Base-by-base conservation (phyloP, 2,888 invertebrate genomes). In the Brassicogethes aeneus region DNA sequence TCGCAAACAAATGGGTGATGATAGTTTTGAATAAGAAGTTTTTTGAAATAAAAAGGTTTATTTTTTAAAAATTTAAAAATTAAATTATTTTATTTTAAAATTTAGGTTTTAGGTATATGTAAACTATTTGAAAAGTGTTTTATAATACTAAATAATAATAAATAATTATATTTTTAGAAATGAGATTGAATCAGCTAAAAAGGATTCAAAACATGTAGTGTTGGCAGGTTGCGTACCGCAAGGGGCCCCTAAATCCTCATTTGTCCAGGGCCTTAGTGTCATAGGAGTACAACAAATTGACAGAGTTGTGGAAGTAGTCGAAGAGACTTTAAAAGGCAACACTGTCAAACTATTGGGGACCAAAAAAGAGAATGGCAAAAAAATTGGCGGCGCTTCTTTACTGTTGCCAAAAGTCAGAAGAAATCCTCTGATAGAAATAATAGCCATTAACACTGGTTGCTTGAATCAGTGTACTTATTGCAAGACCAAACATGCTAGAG, bases 231-330 rank as follows among this genome's bases (percentile, higher is more conserved):
- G 97, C 67, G 96, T 97, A 3, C 92, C 96, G 0, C 96, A 96
- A 69, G 95, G 94, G 0, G 87, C 87, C 1, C 88, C 87, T 0
- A 82, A 85, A 38, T 74, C 85, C 0, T 68, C 68, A 45, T 78
- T 76, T 50, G 66, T 86, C 14, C 72, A 80, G 57, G 89, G 90
- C 0, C 72, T 96, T 5, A 96, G 96, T 53, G 79, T 96, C 1
- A 85, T 99, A n/a, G 97, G 97, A 0, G 96, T 97, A 0, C 95
- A 97, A 59, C 97, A 99, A 72, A 97, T 99, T 44, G 96, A 99
- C 65, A 74, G 95, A 45, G 90, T 99, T 1, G 89, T 96, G 0
- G 95, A 97, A 70, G 92, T 97, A 0, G 96, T 99, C 0, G 97
- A 97, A 64, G 96, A 99, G 69, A 94, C 96, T 0, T 68, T 99